Percentiles rank a stretch among this genome's conserved stretches.
These are phyloP conservation scores for Urocynchramus pylzowi DNA, from an alignment of 2,113 vertebrate genomes.

Conservation along the genomic window DNA sequence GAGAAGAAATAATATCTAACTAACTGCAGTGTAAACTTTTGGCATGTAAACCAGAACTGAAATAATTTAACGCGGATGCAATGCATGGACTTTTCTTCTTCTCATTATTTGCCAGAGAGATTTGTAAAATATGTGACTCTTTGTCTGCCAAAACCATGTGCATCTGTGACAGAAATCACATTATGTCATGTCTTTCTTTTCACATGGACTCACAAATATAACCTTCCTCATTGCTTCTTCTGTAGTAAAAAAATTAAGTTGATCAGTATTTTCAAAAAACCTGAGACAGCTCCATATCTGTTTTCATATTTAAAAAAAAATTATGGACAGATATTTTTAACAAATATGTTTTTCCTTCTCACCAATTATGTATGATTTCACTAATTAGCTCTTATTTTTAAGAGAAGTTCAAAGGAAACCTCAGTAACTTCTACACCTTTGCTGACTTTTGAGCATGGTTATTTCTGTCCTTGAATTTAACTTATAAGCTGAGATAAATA, in stretches of 20 bases:
- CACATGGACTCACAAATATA: background rate
- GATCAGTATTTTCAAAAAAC: background rate
- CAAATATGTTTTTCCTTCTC: background rate
- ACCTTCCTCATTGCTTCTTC: background rate
- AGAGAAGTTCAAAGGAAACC: background rate
- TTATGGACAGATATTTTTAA: background rate
- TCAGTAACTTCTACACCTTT: background rate
- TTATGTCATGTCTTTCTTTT: background rate
- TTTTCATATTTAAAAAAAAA: background rate
- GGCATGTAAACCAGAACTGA: background rate
- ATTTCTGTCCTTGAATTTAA: background rate
- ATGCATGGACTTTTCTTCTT: background rate
- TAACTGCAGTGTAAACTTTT: background rate
- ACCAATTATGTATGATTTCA: background rate
- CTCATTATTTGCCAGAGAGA: conserved; percentile 15
- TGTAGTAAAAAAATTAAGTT: background rate
- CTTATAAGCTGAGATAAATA: background rate
- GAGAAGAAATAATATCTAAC: background rate
- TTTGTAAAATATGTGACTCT: background rate
- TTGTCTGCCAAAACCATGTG: background rate
- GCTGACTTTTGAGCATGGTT: background rate
- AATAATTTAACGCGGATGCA: conserved; percentile 6
- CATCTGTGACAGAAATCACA: background rate
- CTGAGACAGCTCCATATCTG: background rate
- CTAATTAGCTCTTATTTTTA: background rate